Percentiles rank a stretch among this genome's conserved stretches.
Evolutionary conservation across 2,797 vertebrate genomes (phyloP).

Genomic region (Rousettus madagascariensis): DNA sequence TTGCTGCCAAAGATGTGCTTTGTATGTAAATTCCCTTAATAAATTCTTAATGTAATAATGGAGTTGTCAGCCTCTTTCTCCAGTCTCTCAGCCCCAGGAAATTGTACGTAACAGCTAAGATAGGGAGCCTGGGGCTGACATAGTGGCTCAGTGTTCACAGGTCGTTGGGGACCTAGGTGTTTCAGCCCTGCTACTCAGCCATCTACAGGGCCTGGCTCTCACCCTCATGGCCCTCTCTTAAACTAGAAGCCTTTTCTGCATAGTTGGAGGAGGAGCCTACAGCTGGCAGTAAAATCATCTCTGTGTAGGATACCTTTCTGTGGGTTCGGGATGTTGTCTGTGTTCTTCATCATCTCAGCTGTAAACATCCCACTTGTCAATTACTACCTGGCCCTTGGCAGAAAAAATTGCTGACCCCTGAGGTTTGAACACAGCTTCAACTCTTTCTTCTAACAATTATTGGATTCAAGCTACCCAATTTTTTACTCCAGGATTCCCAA

Average conservation of each 20-base stretch:
- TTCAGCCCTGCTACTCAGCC: not conserved
- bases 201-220: not conserved
- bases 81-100: not conserved
- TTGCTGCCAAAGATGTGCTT: not conserved
- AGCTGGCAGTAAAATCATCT: not conserved
- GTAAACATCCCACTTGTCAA: not conserved
- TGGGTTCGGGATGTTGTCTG: not conserved
- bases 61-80: not conserved
- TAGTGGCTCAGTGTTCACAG: not conserved
- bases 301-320: not conserved
- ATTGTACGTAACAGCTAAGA: not conserved
- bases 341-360: not conserved
- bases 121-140: not conserved
- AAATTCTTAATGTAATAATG: not conserved
- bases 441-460: not conserved
- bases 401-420: not conserved
- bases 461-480: not conserved
- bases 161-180: not conserved
- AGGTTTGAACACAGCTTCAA: not conserved
- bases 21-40: not conserved
- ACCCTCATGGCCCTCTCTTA: rapidly evolving
- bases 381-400: not conserved
- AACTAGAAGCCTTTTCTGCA: not conserved
- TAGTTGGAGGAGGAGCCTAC: not conserved
- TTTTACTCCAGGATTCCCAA: not conserved